Percentiles rank a stretch among this genome's conserved stretches.
phyloP scores from a whole-genome alignment of 1,140 invertebrate genomes.

The Aleiodes sp. region DNA sequence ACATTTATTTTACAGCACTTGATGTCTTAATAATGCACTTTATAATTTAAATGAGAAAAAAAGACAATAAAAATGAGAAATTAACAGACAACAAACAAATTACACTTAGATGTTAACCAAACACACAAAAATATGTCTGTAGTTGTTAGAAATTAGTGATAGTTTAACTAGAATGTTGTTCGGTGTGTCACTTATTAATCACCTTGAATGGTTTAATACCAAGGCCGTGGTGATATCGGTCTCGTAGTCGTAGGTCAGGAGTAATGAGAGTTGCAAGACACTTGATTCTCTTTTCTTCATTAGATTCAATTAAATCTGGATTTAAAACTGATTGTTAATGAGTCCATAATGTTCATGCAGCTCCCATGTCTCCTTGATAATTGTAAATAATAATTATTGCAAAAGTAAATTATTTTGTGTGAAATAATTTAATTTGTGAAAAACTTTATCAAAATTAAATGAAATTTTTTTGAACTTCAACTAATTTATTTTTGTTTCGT shows the following conservation, averaged over 20 bases:
- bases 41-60: too few relatives aligned
- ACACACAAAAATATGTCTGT: not conserved
- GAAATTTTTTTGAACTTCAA: too few relatives aligned
- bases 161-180: conserved; percentile 18
- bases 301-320: not conserved
- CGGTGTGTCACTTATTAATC: conserved; percentile 19
- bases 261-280: not conserved
- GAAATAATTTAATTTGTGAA: too few relatives aligned
- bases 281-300: not conserved
- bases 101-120: conserved; percentile 7
- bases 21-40: too few relatives aligned
- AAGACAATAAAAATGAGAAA: not conserved
- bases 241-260: conserved; percentile 35
- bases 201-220: conserved; percentile 25
- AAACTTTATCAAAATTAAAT: too few relatives aligned
- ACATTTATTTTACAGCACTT: too few relatives aligned
- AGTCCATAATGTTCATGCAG: too few relatives aligned
- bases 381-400: too few relatives aligned
- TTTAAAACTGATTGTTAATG: not conserved
- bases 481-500: too few relatives aligned
- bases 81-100: not conserved
- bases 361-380: too few relatives aligned
- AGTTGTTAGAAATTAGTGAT: not conserved
- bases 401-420: too few relatives aligned
- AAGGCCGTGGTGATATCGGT: conserved; percentile 17